These are phyloP conservation scores for Strigamia maritima DNA, from an alignment of 2,888 invertebrate genomes.

Conservation along the genomic window DNA sequence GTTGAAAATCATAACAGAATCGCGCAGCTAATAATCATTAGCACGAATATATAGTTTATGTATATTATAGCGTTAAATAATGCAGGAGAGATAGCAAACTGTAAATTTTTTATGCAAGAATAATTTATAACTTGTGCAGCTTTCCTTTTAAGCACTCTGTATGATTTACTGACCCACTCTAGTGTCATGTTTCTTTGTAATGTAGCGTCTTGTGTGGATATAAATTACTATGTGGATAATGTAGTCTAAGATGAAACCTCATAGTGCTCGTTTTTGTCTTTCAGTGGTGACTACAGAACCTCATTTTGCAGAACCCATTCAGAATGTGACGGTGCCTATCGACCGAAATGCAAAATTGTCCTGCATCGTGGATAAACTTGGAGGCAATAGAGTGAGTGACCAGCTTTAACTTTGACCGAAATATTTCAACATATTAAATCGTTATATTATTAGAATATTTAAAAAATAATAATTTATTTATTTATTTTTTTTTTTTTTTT, in stretches of 20 bases:
- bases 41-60: neutral
- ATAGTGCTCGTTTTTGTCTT: constrained; percentile 9
- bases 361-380: constrained; percentile 36
- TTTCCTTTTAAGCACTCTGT: neutral
- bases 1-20: too few species aligned
- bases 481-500: too few species aligned
- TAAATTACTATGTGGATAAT: constrained; percentile 1
- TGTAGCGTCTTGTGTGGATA: neutral
- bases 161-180: neutral
- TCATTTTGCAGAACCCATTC: constrained; percentile 22
- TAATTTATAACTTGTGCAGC: constrained; percentile 10
- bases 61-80: neutral
- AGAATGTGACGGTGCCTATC: constrained; percentile 37
- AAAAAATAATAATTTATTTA: too few species aligned
- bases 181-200: neutral
- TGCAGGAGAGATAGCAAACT: neutral
- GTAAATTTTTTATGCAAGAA: neutral
- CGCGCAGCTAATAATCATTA: neutral
- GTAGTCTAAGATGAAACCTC: neutral
- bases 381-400: constrained; percentile 16
- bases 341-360: constrained; percentile 35
- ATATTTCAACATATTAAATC: too few species aligned
- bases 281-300: constrained; percentile 4
- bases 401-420: neutral
- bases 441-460: too few species aligned